phyloP scores from a whole-genome alignment of 2,113 vertebrate genomes.

The Arothron firmamentum region DNA sequence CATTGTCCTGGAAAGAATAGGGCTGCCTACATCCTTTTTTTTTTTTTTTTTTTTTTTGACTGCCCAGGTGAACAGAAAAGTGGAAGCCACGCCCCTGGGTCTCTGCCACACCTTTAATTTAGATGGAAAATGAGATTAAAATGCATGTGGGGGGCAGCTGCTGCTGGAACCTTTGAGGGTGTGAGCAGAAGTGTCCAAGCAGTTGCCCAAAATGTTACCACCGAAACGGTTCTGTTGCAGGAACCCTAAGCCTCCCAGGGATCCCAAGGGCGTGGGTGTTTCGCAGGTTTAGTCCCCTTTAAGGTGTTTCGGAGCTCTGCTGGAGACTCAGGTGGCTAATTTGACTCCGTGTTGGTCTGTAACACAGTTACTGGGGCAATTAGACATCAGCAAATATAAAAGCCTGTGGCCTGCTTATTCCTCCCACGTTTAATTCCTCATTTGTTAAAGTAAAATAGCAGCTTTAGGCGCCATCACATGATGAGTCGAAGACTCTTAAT shows the following conservation, averaged over 20 bases:
- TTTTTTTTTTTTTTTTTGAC: slow-evolving; percentile 27
- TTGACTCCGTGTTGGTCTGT: slow-evolving; percentile 33
- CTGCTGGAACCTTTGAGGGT: slow-evolving; percentile 17
- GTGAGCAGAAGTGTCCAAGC: slow-evolving; percentile 8
- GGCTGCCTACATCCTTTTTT: slow-evolving; percentile 45
- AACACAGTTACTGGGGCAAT: slow-evolving; percentile 24
- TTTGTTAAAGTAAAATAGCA: slow-evolving; percentile 23
- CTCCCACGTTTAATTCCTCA: slow-evolving; percentile 18
- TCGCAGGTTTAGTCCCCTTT: slow-evolving; percentile 22
- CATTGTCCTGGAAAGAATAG: slow-evolving; percentile 40
- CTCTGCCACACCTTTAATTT: slow-evolving; percentile 31
- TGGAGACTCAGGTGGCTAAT: slow-evolving; percentile 24
- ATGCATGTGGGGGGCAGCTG: slow-evolving; percentile 4
- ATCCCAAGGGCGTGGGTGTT: slow-evolving; percentile 19
- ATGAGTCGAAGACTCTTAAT: slow-evolving; percentile 6
- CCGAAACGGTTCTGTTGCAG: no score
- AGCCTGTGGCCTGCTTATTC: slow-evolving; percentile 29
- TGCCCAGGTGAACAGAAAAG: slow-evolving; percentile 49
- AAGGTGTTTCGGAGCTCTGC: slow-evolving; percentile 28
- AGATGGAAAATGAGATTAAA: slow-evolving; percentile 26
- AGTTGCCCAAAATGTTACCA: no score
- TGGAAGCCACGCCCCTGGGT: slow-evolving; percentile 14
- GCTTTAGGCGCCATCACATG: slow-evolving; percentile 21
- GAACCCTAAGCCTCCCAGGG: no score
- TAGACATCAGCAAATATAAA: slow-evolving; percentile 29